Percentiles rank a stretch among this genome's conserved stretches.
Evolutionary conservation across 1,140 invertebrate genomes (phyloP).

Genomic region (Sycobia sp.): DNA sequence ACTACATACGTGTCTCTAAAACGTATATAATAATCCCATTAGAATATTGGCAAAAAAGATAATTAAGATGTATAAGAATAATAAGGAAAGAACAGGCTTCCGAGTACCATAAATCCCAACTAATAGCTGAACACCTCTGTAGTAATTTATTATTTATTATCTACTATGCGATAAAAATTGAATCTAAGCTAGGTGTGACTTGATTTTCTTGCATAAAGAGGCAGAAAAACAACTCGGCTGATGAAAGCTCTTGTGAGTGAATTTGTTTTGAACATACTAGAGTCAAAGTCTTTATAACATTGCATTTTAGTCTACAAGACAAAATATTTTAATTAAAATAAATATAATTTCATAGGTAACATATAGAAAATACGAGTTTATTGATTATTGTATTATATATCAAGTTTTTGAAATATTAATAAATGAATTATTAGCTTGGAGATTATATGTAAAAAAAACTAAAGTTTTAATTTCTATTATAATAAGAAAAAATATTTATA

Average conservation of each 20-base stretch:
- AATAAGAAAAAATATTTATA: neutral
- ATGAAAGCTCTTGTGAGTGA: conserved; percentile 36
- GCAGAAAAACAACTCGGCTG: conserved; percentile 32
- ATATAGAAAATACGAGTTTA: conserved; percentile 2
- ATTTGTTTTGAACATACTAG: conserved; percentile 24
- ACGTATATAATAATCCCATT: conserved; percentile 16
- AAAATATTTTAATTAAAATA: conserved; percentile 1
- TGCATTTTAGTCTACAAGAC: conserved; percentile 22
- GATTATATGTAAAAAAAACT: neutral
- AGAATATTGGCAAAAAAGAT: conserved; percentile 26
- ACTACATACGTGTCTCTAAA: conserved; percentile 15
- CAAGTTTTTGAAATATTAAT: neutral
- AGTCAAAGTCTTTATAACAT: conserved; percentile 15
- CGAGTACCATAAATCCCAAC: conserved; percentile 34
- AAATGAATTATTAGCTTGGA: neutral
- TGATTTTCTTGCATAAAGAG: conserved; percentile 32
- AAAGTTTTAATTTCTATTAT: neutral
- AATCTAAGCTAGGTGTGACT: conserved; percentile 31
- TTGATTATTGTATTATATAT: neutral
- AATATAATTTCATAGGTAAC: neutral
- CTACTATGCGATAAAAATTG: conserved; percentile 29
- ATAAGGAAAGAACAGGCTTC: conserved; percentile 30
- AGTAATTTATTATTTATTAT: conserved; percentile 31
- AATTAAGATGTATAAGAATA: conserved; percentile 11
- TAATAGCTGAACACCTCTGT: conserved; percentile 33